Conservation (phyloP, 2,113 vertebrate species). For the Ictalurus furcatus region DNA sequence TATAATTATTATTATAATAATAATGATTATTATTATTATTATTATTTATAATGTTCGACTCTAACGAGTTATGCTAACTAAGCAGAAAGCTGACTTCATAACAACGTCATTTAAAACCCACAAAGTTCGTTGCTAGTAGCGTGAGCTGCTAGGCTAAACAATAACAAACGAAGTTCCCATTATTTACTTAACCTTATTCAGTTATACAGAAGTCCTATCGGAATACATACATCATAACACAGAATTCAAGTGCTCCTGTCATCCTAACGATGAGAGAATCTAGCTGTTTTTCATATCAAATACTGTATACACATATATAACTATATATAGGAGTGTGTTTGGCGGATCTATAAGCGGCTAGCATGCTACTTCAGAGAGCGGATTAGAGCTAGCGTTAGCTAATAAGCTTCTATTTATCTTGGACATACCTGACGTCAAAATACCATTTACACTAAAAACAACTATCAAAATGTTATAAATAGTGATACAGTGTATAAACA, state of each 20-base stretch:
- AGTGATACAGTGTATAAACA: not conserved
- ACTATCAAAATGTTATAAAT: not conserved
- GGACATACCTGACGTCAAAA: not conserved
- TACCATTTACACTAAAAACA: not conserved
- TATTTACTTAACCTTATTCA: not conserved
- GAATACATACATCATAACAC: not conserved
- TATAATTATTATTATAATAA: not conserved
- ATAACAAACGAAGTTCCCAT: constrained; percentile 37
- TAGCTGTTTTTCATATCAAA: not conserved
- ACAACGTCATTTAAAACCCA: not conserved
- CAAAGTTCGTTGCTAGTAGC: constrained; percentile 58
- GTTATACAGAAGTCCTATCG: not conserved
- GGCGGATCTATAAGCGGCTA: not conserved
- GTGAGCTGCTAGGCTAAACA: constrained; percentile 31
- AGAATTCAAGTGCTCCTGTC: not conserved
- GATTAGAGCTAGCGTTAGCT: not conserved
- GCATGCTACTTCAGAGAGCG: not conserved
- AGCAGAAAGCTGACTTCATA: not conserved
- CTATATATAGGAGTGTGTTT: too few relatives aligned
- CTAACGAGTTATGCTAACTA: not conserved
- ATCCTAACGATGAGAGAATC: not conserved
- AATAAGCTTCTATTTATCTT: not conserved
- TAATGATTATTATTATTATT: not conserved
- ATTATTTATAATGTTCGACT: too few relatives aligned
- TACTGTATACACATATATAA: not conserved